Percentiles rank a stretch among this genome's conserved stretches.
Conservation (phyloP, 2,113 vertebrate species). For the Dicaeum eximium region DNA sequence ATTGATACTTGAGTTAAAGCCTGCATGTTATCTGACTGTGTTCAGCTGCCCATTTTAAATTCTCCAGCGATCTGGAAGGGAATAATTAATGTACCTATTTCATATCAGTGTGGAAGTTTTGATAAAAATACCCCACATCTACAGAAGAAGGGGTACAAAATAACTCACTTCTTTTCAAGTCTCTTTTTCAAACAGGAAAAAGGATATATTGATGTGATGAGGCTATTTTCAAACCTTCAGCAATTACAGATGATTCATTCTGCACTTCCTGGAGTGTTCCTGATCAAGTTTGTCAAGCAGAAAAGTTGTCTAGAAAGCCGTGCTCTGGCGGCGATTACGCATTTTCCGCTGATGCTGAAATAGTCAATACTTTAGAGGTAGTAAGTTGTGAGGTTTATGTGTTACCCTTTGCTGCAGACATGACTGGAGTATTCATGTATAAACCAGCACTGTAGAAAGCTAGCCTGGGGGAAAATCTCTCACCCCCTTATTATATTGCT, state of each 20-base stretch:
- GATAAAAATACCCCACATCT: background rate
- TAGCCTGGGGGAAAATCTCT: background rate
- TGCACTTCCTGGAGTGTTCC: conserved; percentile 9
- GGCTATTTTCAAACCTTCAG: conserved; percentile 41
- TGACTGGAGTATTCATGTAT: background rate
- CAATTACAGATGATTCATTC: conserved; percentile 43
- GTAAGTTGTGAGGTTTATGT: background rate
- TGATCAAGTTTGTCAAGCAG: background rate
- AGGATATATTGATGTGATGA: background rate
- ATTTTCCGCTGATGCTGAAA: background rate
- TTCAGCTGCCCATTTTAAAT: background rate
- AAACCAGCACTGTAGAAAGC: background rate
- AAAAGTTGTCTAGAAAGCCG: background rate
- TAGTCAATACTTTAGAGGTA: background rate
- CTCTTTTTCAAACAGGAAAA: conserved; percentile 3
- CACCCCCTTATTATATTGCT: background rate
- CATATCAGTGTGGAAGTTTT: background rate
- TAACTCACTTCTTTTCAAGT: background rate
- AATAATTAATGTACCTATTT: background rate
- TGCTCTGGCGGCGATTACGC: background rate
- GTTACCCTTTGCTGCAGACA: background rate
- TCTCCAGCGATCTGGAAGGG: background rate
- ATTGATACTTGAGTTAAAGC: background rate
- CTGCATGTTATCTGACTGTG: background rate
- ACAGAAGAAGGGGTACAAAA: background rate